A percentile compares a stretch with the other conserved stretches of the same genome.
phyloP scores from a whole-genome alignment of 2,888 invertebrate species.

The Drosophila tripunctata region DNA sequence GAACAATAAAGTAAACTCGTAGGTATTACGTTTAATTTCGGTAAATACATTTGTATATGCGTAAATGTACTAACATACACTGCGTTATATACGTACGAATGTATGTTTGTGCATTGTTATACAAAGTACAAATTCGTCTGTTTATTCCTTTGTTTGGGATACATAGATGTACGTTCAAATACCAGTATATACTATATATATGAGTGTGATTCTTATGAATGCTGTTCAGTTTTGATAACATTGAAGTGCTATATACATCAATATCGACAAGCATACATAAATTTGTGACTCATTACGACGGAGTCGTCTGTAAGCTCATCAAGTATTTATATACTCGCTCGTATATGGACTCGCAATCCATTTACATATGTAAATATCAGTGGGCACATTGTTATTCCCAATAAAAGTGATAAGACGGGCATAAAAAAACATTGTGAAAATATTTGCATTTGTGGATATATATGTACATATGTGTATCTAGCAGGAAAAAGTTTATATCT shows the following conservation, averaged over 20 bases:
- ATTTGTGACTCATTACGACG: constrained; percentile 11
- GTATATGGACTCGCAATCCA: not conserved
- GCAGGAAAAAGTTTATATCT: too few species aligned
- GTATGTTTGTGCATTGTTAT: constrained; percentile 6
- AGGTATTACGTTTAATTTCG: constrained; percentile 4
- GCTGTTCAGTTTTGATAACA: constrained; percentile 17
- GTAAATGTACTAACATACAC: constrained; percentile 1
- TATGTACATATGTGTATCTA: too few species aligned
- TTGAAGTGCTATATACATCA: constrained; percentile 3
- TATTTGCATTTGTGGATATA: too few species aligned
- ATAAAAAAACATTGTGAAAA: constrained; percentile 9
- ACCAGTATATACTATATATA: too few species aligned
- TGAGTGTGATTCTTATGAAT: not conserved
- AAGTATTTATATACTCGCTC: not conserved
- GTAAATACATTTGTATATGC: constrained; percentile 1
- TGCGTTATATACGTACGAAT: not conserved
- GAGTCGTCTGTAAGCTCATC: not conserved
- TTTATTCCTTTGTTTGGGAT: constrained; percentile 22
- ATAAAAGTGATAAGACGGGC: constrained; percentile 2
- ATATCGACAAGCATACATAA: constrained; percentile 10
- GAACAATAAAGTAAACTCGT: constrained; percentile 25
- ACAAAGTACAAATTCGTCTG: constrained; percentile 10
- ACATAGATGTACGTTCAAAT: not conserved
- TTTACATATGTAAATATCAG: constrained; percentile 20
- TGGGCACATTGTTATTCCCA: constrained; percentile 11